These are phyloP conservation scores for Gymnocypris eckloni DNA, from an alignment of 2,797 vertebrate species.

Conservation along the genomic window DNA sequence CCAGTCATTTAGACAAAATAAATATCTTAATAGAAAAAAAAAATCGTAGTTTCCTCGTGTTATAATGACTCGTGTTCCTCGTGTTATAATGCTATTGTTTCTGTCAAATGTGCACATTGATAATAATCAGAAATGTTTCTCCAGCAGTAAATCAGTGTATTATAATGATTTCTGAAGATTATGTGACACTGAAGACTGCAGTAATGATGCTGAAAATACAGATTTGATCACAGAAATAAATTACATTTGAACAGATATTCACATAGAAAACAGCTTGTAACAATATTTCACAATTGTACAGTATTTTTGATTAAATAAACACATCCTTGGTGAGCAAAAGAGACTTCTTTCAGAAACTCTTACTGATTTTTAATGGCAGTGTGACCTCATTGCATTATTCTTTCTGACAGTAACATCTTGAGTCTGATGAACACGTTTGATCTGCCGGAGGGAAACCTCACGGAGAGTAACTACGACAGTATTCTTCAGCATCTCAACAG, in stretches of 20 bases:
- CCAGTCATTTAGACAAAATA: no score
- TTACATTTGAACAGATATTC: neutral
- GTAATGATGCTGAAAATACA: neutral
- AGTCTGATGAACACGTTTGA: conserved; percentile 86
- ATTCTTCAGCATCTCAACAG: conserved; percentile 72
- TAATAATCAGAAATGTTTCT: neutral
- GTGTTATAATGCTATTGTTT: no score
- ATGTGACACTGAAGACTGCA: neutral
- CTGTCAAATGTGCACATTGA: neutral
- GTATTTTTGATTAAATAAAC: neutral
- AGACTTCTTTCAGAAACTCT: neutral
- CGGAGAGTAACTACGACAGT: conserved; percentile 80
- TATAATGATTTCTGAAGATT: neutral
- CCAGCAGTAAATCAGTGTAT: neutral
- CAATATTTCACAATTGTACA: neutral
- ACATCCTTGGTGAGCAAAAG: neutral
- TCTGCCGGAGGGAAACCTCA: conserved; percentile 84
- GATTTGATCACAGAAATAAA: neutral
- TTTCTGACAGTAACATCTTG: conserved; percentile 85
- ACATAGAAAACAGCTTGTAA: neutral
- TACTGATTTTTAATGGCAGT: neutral
- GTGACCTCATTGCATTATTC: no score
- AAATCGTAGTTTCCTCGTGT: no score
- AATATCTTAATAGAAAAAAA: no score
- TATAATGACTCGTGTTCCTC: no score